Conservation (phyloP, 2,797 vertebrate species). For the Neomorphus geoffroyi region DNA sequence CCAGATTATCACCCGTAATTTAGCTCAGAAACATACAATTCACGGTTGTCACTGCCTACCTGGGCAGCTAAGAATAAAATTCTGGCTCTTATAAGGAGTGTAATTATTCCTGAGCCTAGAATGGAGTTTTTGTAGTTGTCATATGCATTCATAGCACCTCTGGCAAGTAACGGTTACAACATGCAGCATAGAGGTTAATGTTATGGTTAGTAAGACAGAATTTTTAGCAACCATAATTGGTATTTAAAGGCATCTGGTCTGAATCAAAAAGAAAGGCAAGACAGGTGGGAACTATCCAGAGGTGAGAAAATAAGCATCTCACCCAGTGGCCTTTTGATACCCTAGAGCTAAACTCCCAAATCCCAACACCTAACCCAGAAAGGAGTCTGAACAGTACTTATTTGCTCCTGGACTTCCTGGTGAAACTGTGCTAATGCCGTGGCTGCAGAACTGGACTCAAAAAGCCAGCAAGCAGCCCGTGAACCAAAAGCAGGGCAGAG, state of each 20-base stretch:
- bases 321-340: background rate
- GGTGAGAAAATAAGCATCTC: background rate
- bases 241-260: background rate
- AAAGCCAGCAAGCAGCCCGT: background rate
- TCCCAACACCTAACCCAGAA: background rate
- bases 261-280: background rate
- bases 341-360: background rate
- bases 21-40: background rate
- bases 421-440: background rate
- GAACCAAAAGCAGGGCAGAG: background rate
- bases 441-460: background rate
- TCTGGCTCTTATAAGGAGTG: background rate
- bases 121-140: background rate
- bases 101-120: background rate
- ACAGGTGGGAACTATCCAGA: background rate
- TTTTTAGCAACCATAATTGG: background rate
- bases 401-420: background rate
- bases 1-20: background rate
- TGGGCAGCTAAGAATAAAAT: background rate
- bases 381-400: background rate
- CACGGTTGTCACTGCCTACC: background rate
- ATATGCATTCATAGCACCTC: background rate
- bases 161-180: background rate
- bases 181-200: background rate
- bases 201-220: background rate